Evolutionary conservation across 2,113 vertebrate species (phyloP), one percentile per base, ranked within the genome.

Genomic region (Lophochroa leadbeateri): DNA sequence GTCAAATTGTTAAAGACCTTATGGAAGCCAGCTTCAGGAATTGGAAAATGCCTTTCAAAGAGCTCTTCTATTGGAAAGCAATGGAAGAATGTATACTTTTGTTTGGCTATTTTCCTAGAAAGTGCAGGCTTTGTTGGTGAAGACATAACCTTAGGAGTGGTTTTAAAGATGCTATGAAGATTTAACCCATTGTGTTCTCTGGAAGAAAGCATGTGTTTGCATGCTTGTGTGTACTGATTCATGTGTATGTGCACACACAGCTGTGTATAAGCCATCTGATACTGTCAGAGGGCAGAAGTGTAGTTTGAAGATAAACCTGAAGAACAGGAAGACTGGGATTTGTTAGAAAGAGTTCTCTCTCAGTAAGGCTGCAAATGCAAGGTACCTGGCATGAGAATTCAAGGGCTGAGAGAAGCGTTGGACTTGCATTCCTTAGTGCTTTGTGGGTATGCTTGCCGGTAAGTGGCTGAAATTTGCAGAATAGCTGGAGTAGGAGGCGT

Each of bases 211-310:
- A 2, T 20, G 10, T 24, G 13, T 2, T 27, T 39, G 39, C 17
- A 7, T 29, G 50, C 28, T 1, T 21, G 44, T 41, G 19, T 6
- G 9, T 17, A 5, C n/a, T 23, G 49, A 11, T 61, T 33, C 5
- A 3, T 2, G 0, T 61, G 17, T 6, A 1, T 52, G 53, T 52
- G 46, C 39, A 5, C 33, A 18, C 11, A 6, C 25, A 25, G 17
- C 25, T 46, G 39, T 39, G 20, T n/a, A 9, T 60, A 13, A 82
- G 35, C 17, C 5, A 49, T 69, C n/a, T 67, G 52, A 24, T 41
- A 11, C 20, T 39, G 52, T 49, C 71, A 60, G 35, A 55, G 49
- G 44, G 28, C 27, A 50, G 14, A 58, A 49, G 25, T 0, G 2
- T 18, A 10, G 18, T 35, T 43, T 10, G 10, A 75, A n/a, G 29